Base-by-base conservation (phyloP, 2,797 vertebrate species). In the Ctenopoma kingsleyae region DNA sequence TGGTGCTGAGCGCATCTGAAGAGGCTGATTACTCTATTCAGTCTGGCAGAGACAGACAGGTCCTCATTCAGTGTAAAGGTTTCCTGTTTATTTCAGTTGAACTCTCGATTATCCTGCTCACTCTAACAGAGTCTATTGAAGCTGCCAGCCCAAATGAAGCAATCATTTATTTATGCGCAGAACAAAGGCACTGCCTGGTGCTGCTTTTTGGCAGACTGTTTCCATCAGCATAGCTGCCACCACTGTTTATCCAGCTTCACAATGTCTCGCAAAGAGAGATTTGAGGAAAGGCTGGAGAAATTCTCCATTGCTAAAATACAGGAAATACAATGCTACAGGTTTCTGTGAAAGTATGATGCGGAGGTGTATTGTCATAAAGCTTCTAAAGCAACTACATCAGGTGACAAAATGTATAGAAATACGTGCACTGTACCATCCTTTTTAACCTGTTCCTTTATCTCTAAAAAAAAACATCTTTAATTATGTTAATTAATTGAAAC, bases 111-210 rank as follows among this genome's bases (percentile, higher is more conserved):
- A 87, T 88, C 87, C 87, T 76, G 55, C 83, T 87, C 61, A 70
- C 84, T 86, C 80, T 80, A 67, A 82, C 77, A 46, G 70, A 80
- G 80, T 87, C 91, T 74, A 91, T 88, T 86, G 90, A 90, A 79
- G 69, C 85, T 53, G 77, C 67, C 51, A 77, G 71, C 61, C 78
- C 71, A 91, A 91, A 91, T 90, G 80, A 91, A 93, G 91, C 82
- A 87, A 89, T 92, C 67, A 89, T 90, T 92, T 90, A 91, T 93
- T 90, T 87, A 92, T 91, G 80, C 71, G 5, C 32, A 54, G 82
- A 85, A 92, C 89, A 91, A 91, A 92, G 75, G 85, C 68, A 58
- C 81, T 87, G 86, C 83, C 86, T 88, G 78, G 82, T 84, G 84
- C 87, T 81, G 79, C 57, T 84, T 89, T 87, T 89, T 91, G 90